Evolutionary conservation across 37 sponge, comb jelly and placozoan genomes (phyloP).

Genomic region (Tethya wilhelma): DNA sequence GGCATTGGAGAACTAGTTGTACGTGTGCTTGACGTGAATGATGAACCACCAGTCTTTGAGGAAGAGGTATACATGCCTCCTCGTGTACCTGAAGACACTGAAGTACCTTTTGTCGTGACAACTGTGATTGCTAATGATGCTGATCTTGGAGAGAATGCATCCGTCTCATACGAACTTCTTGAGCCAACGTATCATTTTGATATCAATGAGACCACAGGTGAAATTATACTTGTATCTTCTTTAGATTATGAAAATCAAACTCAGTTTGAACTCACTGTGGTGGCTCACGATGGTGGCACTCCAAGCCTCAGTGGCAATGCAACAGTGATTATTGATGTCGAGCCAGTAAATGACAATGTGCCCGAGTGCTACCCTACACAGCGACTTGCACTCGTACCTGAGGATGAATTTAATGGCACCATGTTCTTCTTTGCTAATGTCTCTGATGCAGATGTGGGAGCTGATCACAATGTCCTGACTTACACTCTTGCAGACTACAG

Average conservation of each 20-base stretch:
- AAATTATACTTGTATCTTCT: constrained; percentile 10
- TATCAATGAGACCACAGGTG: constrained; percentile 58
- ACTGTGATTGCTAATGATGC: constrained; percentile 53
- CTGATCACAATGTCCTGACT: constrained; percentile 34
- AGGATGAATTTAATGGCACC: constrained; percentile 24
- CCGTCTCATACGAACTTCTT: constrained; percentile 32
- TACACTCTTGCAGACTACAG: constrained; percentile 8
- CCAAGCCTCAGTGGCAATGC: constrained; percentile 16
- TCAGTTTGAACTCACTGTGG: constrained; percentile 45
- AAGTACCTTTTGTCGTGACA: constrained; percentile 9
- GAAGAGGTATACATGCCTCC: neutral
- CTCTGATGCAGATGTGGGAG: constrained; percentile 72
- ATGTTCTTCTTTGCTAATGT: constrained; percentile 50
- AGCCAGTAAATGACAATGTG: constrained; percentile 75
- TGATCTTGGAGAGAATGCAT: constrained; percentile 53
- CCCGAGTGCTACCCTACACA: constrained; percentile 57
- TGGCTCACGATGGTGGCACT: constrained; percentile 49
- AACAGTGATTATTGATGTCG: constrained; percentile 52
- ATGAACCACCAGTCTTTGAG: constrained; percentile 59
- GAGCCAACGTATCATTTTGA: constrained; percentile 29
- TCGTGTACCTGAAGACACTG: constrained; percentile 40
- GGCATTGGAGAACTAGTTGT: constrained; percentile 67
- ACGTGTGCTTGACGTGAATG: constrained; percentile 57
- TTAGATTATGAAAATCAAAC: constrained; percentile 66
- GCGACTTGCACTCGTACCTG: constrained; percentile 29